Evolutionary conservation across 2,797 vertebrate genomes (phyloP), one percentile per base, ranked within the genome.

Genomic region (Acipenser transmontanus): DNA sequence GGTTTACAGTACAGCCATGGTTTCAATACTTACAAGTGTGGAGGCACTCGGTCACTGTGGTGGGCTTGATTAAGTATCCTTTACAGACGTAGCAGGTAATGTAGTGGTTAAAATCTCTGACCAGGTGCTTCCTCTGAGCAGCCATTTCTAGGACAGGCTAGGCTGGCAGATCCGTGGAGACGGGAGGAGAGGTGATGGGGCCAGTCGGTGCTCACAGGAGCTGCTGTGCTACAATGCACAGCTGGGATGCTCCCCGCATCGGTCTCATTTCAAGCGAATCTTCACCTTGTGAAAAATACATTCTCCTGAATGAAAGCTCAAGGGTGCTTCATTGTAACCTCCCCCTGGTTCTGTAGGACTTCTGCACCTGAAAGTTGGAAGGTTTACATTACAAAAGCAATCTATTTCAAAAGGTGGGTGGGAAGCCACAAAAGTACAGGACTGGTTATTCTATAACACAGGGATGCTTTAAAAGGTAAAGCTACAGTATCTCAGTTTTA

Each of bases 1-100:
- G 34, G 34, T 34, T 34, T 34, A 34, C 34, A 3, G 34, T 3
- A 34, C 34, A 4, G 34, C 34, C 34, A 3, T 34, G 34, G 34
- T 34, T 34, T 34, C 13, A 34, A 59, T 83, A 94, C 95, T 94
- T 83, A 99, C 96, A 99, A 61, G 96, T 99, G 81, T 98, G 97
- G 82, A 98, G 93, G 84, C 96, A 99, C 91, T 99, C 96, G 0
- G 96, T 99, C 75, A 98, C 96, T 1, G 95, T 95, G 9, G 95
- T 97, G 11, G 95, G 95, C 83, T 98, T 98, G 80, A 97, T 97
- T 79, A 98, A 92, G 82, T 98, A 99, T n/a, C 97, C 96, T 83
- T 94, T 92, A 71, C 96, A 98, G 81, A 98, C 92, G 72, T 93
- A 95, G 77, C 95, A 99, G 77, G 95, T 98, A 87, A 98, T 96